Evolutionary conservation across 2,797 vertebrate species (phyloP), one percentile per base, ranked within the genome.

Genomic region (Coccyzus lansbergi): DNA sequence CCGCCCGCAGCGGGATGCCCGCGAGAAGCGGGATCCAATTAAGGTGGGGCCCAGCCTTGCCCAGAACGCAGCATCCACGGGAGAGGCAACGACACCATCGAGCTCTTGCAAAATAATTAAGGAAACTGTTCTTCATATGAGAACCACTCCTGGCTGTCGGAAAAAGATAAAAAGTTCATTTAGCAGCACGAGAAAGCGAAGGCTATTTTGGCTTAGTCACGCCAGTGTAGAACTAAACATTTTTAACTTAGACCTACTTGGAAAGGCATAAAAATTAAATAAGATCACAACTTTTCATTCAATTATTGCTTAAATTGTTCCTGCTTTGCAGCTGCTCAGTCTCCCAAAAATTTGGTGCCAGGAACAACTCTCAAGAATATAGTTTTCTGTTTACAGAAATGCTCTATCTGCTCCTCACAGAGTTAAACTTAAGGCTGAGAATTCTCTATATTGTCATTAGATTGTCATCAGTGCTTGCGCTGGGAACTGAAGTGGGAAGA

Each of bases 11-110:
- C 52, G 28, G 82, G 94, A 91, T 5, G 42, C 85, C 34, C 18
- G 1, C 6, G 26, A 49, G 65, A 60, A 62, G 53, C 34, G 63
- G 80, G 70, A 88, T 63, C 69, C 77, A 63, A 46, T 52, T 17
- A 29, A 96, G 88, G 90, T 72, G 93, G 80, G 69, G 48, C 90
- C 58, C 79, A 65, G 65, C 53, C 88, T 59, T 65, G 19, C 56
- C 70, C 88, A 52, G 74, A 48, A 48, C 58, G 17, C 59, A 2
- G 9, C 88, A 59, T 68, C 48, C 63, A 6, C 21, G 86, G 83
- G 75, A 93, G 56, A 94, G 83, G 86, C 86, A 64, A 12, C 38
- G 82, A 55, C 90, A 87, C 75, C 40, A 5, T 9, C 5, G 1
- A 72, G 71, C 72, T 65, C 78, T 65, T 91, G 72, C 68, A 78